Percentiles rank a stretch among this genome's conserved stretches.
These are phyloP conservation scores for Madoqua kirkii DNA, from an alignment of 2,113 vertebrate species.

Conservation along the genomic window DNA sequence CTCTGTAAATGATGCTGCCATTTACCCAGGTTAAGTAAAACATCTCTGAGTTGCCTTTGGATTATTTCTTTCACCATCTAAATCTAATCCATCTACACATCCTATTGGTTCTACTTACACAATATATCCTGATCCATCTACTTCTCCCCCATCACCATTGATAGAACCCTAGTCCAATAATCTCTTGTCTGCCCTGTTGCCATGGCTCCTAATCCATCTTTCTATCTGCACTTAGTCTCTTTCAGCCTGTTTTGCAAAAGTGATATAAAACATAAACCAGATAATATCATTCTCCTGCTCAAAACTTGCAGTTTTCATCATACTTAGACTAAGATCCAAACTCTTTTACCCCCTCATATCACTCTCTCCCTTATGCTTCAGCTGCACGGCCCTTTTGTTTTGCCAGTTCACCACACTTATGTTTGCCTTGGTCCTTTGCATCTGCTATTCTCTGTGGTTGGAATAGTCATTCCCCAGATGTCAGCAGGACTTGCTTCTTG, in stretches of 20 bases:
- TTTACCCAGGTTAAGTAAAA: background rate
- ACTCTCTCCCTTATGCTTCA: background rate
- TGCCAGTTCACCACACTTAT: background rate
- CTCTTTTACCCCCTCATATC: background rate
- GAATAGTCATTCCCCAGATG: background rate
- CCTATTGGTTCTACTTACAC: background rate
- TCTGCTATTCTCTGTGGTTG: background rate
- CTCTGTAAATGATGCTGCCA: background rate
- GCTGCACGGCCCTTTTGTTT: background rate
- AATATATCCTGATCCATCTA: background rate
- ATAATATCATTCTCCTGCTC: background rate
- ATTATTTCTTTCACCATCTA: conserved; percentile 3
- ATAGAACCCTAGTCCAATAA: background rate
- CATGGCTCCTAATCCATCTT: background rate
- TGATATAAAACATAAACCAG: background rate
- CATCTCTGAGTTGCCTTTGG: background rate
- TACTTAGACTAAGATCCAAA: background rate
- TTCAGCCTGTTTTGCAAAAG: background rate
- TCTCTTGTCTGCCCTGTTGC: background rate
- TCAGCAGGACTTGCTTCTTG: background rate
- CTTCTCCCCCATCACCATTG: background rate
- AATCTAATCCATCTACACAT: background rate
- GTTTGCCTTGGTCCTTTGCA: background rate
- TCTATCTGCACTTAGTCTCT: background rate
- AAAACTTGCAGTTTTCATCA: background rate